phyloP scores from a whole-genome alignment of 2,888 invertebrate species.

The Pasiphila rectangulata region DNA sequence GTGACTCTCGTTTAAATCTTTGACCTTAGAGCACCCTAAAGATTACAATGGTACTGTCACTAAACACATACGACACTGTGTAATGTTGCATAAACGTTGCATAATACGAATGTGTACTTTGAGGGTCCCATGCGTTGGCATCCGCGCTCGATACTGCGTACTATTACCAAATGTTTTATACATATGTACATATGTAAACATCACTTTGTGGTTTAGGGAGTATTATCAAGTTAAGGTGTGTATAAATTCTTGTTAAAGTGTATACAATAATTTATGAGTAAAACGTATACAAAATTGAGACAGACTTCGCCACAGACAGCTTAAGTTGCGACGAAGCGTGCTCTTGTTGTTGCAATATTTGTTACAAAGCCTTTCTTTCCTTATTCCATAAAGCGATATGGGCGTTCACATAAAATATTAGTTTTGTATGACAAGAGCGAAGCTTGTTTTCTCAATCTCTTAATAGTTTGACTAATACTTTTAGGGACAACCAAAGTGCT shows the following conservation, averaged over 20 bases:
- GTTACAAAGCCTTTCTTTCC: conserved; percentile 1
- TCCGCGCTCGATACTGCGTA: background rate
- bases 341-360: conserved; percentile 15
- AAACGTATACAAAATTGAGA: background rate
- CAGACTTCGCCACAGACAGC: background rate
- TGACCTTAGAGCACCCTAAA: conserved; percentile 12
- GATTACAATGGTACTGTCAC: conserved; percentile 12
- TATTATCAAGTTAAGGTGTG: too few relatives aligned
- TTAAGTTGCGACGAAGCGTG: conserved; percentile 4
- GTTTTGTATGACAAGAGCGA: background rate
- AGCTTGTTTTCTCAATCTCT: background rate
- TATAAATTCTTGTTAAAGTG: background rate
- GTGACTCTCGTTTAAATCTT: conserved; percentile 2
- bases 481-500: background rate
- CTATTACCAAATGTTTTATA: conserved; percentile 1
- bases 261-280: background rate
- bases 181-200: too few relatives aligned
- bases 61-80: conserved; percentile 7
- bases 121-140: conserved; percentile 12
- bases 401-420: background rate
- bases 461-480: background rate
- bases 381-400: background rate
- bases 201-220: too few relatives aligned
- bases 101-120: conserved; percentile 18
- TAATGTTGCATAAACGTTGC: conserved; percentile 18